Conservation (phyloP, 2,888 invertebrate species). For the Conomelus anceps region DNA sequence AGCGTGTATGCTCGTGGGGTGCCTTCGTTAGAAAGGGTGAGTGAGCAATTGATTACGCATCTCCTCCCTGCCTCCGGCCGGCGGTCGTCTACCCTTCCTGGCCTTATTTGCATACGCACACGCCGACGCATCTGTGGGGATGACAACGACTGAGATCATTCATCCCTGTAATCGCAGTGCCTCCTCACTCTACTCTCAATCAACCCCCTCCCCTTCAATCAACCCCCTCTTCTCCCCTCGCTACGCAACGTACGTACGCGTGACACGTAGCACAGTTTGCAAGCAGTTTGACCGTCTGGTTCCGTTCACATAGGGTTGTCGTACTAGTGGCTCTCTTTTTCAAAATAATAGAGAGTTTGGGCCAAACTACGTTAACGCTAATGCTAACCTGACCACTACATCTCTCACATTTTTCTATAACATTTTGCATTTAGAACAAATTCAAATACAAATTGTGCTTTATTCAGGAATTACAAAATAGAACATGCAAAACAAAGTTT, state of each 20-base stretch:
- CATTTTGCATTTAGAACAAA: too few relatives aligned
- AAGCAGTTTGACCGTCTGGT: background rate
- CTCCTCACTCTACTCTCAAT: background rate
- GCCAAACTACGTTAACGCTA: background rate
- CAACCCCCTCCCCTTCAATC: background rate
- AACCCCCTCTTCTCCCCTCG: background rate
- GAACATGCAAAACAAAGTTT: too few relatives aligned
- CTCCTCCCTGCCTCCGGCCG: background rate
- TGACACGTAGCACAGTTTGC: background rate
- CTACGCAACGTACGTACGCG: background rate
- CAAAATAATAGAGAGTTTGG: background rate
- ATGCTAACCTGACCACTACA: too few relatives aligned
- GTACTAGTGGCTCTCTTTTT: background rate
- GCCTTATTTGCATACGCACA: background rate
- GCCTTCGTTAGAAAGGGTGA: background rate
- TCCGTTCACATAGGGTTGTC: background rate
- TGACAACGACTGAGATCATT: background rate
- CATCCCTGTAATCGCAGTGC: background rate
- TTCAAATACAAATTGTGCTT: too few relatives aligned
- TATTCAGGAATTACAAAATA: too few relatives aligned
- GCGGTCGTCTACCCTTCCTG: background rate
- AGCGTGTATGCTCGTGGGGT: background rate
- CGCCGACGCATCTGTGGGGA: background rate
- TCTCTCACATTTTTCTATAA: too few relatives aligned
- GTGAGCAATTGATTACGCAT: background rate